Evolutionary conservation across 2,888 invertebrate genomes (phyloP).

Genomic region (Microchrysa polita): DNA sequence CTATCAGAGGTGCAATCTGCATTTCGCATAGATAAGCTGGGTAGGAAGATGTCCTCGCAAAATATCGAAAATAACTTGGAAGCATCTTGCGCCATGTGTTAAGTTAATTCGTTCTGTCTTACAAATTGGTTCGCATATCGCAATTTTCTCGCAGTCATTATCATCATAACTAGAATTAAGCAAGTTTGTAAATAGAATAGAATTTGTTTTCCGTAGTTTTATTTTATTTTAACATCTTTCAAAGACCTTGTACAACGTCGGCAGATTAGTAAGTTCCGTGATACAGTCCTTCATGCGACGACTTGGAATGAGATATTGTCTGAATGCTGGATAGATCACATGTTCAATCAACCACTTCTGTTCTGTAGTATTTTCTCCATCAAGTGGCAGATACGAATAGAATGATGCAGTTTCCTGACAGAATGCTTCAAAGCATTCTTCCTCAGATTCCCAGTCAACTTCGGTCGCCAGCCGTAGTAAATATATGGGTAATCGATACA

Average conservation of each 20-base stretch:
- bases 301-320: constrained; percentile 81
- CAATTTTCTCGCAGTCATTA: no score
- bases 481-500: constrained; percentile 84
- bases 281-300: constrained; percentile 80
- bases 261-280: constrained; percentile 85
- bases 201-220: no score
- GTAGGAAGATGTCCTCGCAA: no score
- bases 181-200: no score
- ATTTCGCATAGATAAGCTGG: no score
- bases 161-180: no score
- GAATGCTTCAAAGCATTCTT: constrained; percentile 84
- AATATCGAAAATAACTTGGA: no score
- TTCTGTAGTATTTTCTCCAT: constrained; percentile 63
- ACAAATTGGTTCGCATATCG: no score
- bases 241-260: constrained; percentile 95
- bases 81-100: no score
- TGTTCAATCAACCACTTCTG: constrained; percentile 82
- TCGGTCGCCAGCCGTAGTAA: constrained; percentile 85
- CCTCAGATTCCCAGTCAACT: constrained; percentile 89
- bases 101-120: no score
- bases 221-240: constrained; percentile 94
- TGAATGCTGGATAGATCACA: constrained; percentile 82
- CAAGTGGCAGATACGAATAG: constrained; percentile 68
- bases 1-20: no score
- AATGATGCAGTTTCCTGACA: constrained; percentile 84